phyloP scores from a whole-genome alignment of 2,797 vertebrate species.

The Argya squamiceps region DNA sequence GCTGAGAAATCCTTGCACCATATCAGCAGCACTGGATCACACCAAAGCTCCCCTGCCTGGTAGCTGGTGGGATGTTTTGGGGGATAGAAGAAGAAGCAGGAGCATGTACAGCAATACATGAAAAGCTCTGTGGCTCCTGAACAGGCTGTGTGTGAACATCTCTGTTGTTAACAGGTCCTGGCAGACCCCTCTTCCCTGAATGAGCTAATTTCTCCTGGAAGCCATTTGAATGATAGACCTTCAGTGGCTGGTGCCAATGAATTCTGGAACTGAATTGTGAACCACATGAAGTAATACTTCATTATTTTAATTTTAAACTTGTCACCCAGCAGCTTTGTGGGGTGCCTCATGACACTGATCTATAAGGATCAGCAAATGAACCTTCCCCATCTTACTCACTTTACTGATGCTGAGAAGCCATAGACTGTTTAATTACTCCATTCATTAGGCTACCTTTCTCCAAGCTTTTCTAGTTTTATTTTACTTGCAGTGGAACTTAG shows the following conservation, averaged over 20 bases:
- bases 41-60: background rate
- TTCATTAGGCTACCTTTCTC: background rate
- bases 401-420: background rate
- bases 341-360: background rate
- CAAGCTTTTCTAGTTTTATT: background rate
- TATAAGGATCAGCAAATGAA: background rate
- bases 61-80: background rate
- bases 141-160: background rate
- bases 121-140: background rate
- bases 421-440: background rate
- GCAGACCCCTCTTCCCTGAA: background rate
- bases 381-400: background rate
- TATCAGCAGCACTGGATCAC: background rate
- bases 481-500: background rate
- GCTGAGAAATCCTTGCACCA: background rate
- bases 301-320: conserved; percentile 41
- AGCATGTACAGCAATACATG: background rate
- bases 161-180: background rate
- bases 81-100: background rate
- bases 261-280: background rate
- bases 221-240: background rate
- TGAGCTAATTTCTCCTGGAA: background rate
- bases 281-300: background rate
- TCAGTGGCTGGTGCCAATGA: background rate
- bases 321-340: background rate